phyloP scores from a whole-genome alignment of 35 echinoderm and acorn worm species.

The Hemicentrotus pulcherrimus region DNA sequence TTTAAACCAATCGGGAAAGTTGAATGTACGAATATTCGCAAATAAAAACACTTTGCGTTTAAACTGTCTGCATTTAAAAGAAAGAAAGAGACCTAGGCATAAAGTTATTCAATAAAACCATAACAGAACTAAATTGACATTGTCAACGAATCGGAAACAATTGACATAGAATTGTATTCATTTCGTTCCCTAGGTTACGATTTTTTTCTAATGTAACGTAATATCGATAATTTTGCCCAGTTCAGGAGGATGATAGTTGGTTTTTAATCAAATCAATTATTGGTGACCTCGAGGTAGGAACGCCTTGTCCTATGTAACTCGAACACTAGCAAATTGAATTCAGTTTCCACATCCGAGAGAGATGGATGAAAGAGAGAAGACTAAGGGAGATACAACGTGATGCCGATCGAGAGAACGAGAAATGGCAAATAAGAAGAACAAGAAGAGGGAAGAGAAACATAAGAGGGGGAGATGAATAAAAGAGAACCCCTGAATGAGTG shows the following conservation, averaged over 20 bases:
- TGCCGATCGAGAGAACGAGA: not conserved
- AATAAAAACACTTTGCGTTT: not conserved
- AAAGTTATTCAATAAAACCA: not conserved
- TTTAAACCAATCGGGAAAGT: not conserved
- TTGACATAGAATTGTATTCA: not conserved
- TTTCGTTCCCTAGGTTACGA: not conserved
- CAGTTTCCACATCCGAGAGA: not conserved
- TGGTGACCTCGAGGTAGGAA: not conserved
- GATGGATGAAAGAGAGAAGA: not conserved
- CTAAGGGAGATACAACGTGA: not conserved
- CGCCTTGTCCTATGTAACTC: not conserved
- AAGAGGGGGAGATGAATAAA: not conserved
- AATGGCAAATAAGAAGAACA: not conserved
- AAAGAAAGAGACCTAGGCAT: not conserved
- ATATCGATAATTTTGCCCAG: not conserved
- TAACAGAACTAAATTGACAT: not conserved
- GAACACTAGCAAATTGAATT: not conserved
- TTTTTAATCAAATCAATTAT: constrained; percentile 13
- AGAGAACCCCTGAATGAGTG: not conserved
- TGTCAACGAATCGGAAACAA: not conserved
- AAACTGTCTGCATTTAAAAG: no score
- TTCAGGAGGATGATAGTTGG: not conserved
- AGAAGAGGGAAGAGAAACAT: not conserved
- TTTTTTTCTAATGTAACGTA: not conserved
- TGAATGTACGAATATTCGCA: not conserved